Percentiles rank a stretch among this genome's conserved stretches.
phyloP scores from a whole-genome alignment of 2,113 vertebrate genomes.

The Amblyornis subalaris region DNA sequence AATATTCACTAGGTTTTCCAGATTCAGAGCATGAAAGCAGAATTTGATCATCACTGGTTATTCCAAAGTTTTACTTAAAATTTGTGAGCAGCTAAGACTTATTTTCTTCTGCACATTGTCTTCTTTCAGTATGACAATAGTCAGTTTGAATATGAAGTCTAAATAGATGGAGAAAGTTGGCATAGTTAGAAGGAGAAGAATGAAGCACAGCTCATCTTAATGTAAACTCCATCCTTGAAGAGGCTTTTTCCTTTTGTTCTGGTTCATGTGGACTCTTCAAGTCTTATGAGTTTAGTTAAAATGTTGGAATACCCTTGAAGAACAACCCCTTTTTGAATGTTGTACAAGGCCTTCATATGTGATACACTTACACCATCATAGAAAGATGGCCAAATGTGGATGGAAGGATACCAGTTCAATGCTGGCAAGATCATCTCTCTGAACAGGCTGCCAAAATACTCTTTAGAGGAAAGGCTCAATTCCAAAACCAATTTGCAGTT shows the following conservation, averaged over 20 bases:
- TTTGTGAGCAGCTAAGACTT: background rate
- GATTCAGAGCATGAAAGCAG: background rate
- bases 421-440: background rate
- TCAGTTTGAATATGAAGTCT: background rate
- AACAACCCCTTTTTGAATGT: background rate
- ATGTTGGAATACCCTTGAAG: background rate
- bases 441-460: background rate
- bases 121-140: background rate
- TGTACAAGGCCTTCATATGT: background rate
- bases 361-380: rapidly evolving
- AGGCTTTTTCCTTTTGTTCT: background rate
- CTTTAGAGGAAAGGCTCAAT: background rate
- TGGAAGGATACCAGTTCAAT: background rate
- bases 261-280: background rate
- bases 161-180: background rate
- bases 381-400: background rate
- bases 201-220: background rate
- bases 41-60: background rate
- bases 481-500: background rate
- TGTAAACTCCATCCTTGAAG: background rate
- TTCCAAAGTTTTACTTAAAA: background rate
- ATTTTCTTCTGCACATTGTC: background rate
- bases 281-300: background rate
- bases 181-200: background rate
- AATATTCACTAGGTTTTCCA: background rate